phyloP scores from a whole-genome alignment of 2,113 vertebrate species.

The Cephalopholis sonnerati region DNA sequence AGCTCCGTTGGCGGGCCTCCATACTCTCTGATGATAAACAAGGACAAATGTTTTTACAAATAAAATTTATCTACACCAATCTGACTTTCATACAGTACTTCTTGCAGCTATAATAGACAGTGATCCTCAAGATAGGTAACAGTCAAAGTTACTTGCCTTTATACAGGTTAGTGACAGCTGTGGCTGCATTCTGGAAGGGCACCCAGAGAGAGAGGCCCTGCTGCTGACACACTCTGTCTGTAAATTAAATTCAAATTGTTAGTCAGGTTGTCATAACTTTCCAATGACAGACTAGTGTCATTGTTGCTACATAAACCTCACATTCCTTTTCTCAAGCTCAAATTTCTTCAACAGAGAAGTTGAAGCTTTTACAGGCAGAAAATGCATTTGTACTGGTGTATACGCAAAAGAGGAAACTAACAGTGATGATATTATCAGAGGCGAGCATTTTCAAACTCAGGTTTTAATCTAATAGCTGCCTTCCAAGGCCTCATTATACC shows the following conservation, averaged over 20 bases:
- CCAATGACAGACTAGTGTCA: background rate
- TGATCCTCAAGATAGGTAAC: background rate
- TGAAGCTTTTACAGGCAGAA: no score
- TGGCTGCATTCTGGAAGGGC: conserved; percentile 98
- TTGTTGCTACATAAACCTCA: background rate
- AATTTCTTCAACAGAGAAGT: background rate
- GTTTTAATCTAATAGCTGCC: background rate
- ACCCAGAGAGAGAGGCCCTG: conserved; percentile 98
- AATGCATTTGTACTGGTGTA: background rate
- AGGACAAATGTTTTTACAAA: background rate
- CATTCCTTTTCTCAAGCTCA: background rate
- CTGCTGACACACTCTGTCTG: conserved; percentile 98
- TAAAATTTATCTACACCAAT: background rate
- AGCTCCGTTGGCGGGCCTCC: conserved; percentile 95
- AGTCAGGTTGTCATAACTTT: background rate
- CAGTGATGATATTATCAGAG: background rate
- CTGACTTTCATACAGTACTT: background rate
- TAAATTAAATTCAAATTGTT: conserved; percentile 36
- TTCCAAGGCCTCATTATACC: background rate
- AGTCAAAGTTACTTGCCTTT: conserved; percentile 87
- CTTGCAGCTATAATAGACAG: background rate
- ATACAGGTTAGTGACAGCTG: conserved; percentile 98
- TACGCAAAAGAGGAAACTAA: background rate
- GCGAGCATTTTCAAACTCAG: background rate
- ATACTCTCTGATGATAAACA: conserved; percentile 89